Conservation (phyloP, 2,797 vertebrate species). For the Poecilia gillii region DNA sequence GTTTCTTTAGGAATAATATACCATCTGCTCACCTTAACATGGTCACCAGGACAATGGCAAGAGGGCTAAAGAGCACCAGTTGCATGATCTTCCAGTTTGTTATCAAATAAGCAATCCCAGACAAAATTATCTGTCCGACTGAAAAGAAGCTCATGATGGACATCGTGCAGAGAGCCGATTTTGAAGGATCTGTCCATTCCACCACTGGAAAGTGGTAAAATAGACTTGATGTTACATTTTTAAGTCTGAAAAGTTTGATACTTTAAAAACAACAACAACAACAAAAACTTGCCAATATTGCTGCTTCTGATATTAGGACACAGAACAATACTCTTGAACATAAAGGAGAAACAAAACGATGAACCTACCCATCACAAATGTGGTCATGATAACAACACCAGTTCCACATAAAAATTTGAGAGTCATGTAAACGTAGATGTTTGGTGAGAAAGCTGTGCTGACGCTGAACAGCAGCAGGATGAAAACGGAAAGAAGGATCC, state of each 20-base stretch:
- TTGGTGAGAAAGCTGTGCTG: constrained; percentile 80
- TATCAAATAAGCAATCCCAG: constrained; percentile 82
- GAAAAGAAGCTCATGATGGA: constrained; percentile 66
- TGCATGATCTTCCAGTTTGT: constrained; percentile 87
- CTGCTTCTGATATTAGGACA: background rate
- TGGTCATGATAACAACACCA: background rate
- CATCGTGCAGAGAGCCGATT: constrained; percentile 75
- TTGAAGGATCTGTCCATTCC: constrained; percentile 86
- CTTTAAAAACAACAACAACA: background rate
- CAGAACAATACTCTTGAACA: background rate
- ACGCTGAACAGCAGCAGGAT: constrained; percentile 78
- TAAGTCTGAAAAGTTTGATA: background rate
- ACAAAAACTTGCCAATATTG: background rate
- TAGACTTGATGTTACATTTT: background rate
- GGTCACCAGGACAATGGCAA: constrained; percentile 73
- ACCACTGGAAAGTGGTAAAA: constrained; percentile 70
- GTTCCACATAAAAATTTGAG: constrained; percentile 83
- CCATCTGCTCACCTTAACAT: constrained; percentile 78
- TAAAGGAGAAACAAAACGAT: background rate
- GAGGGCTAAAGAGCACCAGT: constrained; percentile 75
- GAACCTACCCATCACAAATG: constrained; percentile 1
- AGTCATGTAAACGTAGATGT: constrained; percentile 83
- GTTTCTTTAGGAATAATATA: background rate
- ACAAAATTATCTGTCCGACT: constrained; percentile 80
- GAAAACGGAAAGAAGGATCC: constrained; percentile 78